phyloP scores from a whole-genome alignment of 1,140 invertebrate genomes.

The Pristionchus pacificus region DNA sequence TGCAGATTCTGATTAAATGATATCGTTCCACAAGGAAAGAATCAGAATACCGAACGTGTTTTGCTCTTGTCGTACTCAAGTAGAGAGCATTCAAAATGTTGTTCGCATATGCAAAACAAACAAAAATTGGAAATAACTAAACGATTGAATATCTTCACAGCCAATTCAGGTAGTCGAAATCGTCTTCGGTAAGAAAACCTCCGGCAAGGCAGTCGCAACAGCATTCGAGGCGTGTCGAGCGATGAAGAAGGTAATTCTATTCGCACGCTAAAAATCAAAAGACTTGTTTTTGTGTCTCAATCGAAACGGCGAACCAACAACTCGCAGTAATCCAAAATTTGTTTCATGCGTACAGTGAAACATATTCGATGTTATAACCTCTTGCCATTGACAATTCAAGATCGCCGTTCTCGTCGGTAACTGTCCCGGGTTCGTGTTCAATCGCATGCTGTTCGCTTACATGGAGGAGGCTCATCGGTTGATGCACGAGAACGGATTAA shows the following conservation, averaged over 20 bases:
- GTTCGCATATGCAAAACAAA: no score
- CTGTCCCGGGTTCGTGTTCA: slow-evolving; percentile 58
- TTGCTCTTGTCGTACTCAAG: no score
- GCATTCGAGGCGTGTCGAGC: slow-evolving; percentile 55
- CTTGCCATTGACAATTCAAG: no score
- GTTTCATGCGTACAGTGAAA: no score
- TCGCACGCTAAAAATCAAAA: slow-evolving; percentile 10
- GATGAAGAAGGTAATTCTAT: slow-evolving; percentile 55
- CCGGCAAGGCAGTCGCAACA: slow-evolving; percentile 58
- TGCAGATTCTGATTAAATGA: no score
- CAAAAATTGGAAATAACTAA: slow-evolving; percentile 52
- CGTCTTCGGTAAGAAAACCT: slow-evolving; percentile 55
- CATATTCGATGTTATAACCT: no score
- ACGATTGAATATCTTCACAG: background rate
- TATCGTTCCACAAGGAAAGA: no score
- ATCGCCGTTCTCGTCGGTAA: slow-evolving; percentile 58
- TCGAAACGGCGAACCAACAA: no score
- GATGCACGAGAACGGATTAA: slow-evolving; percentile 55
- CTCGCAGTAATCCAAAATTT: no score
- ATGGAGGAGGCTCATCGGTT: slow-evolving; percentile 43
- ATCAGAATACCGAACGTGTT: no score
- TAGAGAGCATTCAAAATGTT: no score
- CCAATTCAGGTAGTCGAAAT: slow-evolving; percentile 32
- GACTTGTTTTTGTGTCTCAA: slow-evolving; percentile 12
- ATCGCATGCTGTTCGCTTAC: slow-evolving; percentile 52